Evolutionary conservation across 2,113 vertebrate species (phyloP).

Genomic region (Oceanites oceanicus): DNA sequence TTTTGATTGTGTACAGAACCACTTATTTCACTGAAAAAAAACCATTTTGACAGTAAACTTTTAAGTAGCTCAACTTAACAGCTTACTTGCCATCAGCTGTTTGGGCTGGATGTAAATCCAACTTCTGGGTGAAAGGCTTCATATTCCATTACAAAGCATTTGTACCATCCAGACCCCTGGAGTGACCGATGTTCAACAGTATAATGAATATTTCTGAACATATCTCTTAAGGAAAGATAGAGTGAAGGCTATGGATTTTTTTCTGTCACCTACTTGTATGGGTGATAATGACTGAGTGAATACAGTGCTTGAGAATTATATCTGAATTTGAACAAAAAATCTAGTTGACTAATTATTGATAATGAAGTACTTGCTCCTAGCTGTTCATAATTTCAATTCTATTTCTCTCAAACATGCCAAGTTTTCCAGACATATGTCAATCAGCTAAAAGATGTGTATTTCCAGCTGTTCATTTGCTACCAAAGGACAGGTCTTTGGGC

Average conservation of each 20-base stretch:
- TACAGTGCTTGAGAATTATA: background rate
- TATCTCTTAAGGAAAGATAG: background rate
- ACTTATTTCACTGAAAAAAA: background rate
- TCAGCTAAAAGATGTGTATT: background rate
- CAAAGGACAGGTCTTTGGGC: background rate
- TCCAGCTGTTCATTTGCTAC: constrained; percentile 2
- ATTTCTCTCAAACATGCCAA: background rate
- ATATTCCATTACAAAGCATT: background rate
- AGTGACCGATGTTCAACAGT: background rate
- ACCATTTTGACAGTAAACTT: background rate
- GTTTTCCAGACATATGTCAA: background rate
- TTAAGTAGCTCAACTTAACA: background rate
- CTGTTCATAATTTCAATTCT: background rate
- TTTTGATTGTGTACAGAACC: background rate
- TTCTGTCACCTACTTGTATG: background rate
- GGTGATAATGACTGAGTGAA: background rate
- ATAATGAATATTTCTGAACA: background rate
- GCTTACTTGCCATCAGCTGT: background rate
- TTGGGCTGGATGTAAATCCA: background rate
- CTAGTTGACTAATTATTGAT: background rate
- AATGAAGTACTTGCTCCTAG: background rate
- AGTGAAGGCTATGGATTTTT: background rate
- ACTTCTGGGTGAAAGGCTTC: background rate
- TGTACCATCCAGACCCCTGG: background rate
- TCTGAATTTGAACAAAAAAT: background rate